Evolutionary conservation across 2,113 vertebrate genomes (phyloP).

Genomic region (Cygnus buccinator): DNA sequence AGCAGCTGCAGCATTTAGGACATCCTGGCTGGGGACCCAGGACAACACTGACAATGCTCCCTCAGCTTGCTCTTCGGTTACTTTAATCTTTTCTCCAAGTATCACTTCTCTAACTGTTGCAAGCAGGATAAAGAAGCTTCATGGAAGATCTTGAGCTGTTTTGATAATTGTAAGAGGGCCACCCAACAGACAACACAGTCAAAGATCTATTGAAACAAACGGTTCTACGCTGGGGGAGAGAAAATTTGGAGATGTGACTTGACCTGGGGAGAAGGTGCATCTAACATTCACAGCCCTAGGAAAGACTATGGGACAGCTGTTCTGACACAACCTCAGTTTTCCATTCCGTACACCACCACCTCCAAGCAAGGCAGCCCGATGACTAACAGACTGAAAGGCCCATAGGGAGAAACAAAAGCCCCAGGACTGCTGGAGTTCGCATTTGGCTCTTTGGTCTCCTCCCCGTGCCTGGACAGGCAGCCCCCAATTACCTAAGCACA

Average conservation of each 20-base stretch:
- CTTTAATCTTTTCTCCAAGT: background rate
- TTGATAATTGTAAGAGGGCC: background rate
- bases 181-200: background rate
- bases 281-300: background rate
- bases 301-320: background rate
- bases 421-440: background rate
- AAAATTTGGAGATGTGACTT: background rate
- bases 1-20: background rate
- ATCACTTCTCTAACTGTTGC: background rate
- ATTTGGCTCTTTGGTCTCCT: background rate
- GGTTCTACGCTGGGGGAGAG: background rate
- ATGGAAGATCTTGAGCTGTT: background rate
- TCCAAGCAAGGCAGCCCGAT: background rate
- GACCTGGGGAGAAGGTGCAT: background rate
- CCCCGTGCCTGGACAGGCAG: background rate
- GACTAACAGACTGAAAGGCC: background rate
- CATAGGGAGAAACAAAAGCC: background rate
- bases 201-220: background rate
- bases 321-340: background rate
- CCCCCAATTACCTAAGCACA: background rate
- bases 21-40: background rate
- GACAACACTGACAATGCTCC: background rate
- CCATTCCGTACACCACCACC: background rate
- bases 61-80: background rate
- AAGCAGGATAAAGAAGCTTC: background rate